phyloP scores from a whole-genome alignment of 2,888 invertebrate species.

The Hirtodrosophila duncani region DNA sequence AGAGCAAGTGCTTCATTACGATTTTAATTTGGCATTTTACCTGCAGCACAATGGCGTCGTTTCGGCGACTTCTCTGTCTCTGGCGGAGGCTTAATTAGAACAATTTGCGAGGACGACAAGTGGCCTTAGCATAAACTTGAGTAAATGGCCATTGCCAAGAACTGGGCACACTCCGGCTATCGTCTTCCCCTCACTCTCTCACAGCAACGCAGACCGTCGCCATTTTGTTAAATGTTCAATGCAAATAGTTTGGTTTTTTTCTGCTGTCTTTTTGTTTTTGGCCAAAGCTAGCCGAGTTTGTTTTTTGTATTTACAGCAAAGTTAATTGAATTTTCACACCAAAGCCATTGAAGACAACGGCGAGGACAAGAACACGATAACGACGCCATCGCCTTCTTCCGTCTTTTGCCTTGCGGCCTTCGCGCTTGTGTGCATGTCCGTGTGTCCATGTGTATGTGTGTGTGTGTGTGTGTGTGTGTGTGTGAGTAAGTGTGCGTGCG shows the following conservation, averaged over 20 bases:
- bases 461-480: no score
- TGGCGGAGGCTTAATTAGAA: constrained; percentile 65
- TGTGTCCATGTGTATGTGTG: no score
- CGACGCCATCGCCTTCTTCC: no score
- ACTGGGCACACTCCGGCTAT: constrained; percentile 9
- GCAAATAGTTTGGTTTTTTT: constrained; percentile 28
- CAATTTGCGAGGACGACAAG: constrained; percentile 59
- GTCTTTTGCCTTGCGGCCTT: no score
- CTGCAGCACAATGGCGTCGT: constrained; percentile 16
- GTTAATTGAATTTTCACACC: constrained; percentile 67
- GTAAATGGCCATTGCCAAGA: constrained; percentile 38
- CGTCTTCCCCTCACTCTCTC: constrained; percentile 5
- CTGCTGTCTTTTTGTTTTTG: constrained; percentile 34
- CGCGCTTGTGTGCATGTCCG: no score
- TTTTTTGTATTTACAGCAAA: constrained; percentile 39
- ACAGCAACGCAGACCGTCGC: not conserved
- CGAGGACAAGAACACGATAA: no score
- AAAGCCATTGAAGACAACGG: constrained; percentile 24
- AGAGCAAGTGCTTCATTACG: constrained; percentile 54
- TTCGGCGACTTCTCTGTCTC: constrained; percentile 15
- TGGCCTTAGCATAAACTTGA: constrained; percentile 48
- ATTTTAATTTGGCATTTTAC: constrained; percentile 64
- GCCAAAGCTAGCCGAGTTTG: not conserved
- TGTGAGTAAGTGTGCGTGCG: no score
- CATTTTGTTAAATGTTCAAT: constrained; percentile 35